Evolutionary conservation across 1,140 invertebrate species (phyloP).

Genomic region (Caenorhabditis remanei): DNA sequence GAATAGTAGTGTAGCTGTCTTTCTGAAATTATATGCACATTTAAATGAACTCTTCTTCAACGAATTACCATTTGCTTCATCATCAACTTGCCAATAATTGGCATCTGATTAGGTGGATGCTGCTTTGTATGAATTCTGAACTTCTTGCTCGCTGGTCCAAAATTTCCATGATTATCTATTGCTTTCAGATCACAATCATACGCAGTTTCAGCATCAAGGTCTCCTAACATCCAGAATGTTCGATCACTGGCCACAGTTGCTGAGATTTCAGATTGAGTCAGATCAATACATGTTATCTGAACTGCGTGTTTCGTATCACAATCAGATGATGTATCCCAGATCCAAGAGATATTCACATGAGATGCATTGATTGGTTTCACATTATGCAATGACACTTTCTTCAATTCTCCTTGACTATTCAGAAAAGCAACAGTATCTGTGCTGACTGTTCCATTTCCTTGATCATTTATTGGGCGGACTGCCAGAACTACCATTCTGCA

Average conservation of each 20-base stretch:
- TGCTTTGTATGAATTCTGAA: conserved; percentile 45
- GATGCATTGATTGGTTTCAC: conserved; percentile 59
- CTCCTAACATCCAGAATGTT: conserved; percentile 58
- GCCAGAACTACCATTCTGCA: conserved; percentile 59
- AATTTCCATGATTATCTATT: conserved; percentile 55
- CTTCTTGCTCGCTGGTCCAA: conserved; percentile 46
- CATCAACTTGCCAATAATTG: conserved; percentile 45
- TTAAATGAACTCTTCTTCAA: not conserved
- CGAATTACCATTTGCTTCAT: conserved; percentile 52
- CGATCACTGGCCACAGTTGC: conserved; percentile 42
- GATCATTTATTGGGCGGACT: conserved; percentile 60
- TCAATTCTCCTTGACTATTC: conserved; percentile 45
- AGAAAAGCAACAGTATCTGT: conserved; percentile 64
- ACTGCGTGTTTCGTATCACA: conserved; percentile 55
- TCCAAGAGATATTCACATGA: conserved; percentile 59
- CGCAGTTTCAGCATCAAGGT: conserved; percentile 56
- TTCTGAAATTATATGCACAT: conserved; percentile 9
- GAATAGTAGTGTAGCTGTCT: conserved; percentile 59
- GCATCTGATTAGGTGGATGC: conserved; percentile 16
- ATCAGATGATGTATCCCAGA: conserved; percentile 45
- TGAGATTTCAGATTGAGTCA: not conserved
- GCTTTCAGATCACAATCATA: conserved; percentile 59
- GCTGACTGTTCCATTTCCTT: conserved; percentile 52
- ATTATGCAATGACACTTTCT: conserved; percentile 10
- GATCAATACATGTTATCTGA: conserved; percentile 45